Evolutionary conservation across 2,113 vertebrate species (phyloP).

Genomic region (Phasianus colchicus): DNA sequence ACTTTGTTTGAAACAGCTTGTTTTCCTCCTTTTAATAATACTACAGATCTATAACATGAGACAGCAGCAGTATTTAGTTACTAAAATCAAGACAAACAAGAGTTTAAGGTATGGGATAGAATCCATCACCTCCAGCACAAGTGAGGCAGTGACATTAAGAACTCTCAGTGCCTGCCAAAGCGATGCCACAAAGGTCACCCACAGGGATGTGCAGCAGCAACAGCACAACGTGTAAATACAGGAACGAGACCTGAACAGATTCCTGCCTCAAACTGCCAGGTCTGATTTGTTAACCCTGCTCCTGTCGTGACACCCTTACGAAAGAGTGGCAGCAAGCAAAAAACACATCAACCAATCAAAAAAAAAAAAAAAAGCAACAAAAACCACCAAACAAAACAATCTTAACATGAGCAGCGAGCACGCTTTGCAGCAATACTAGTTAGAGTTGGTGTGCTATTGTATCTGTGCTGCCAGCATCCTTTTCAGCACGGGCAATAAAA

Average conservation of each 20-base stretch:
- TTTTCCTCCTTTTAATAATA: neutral
- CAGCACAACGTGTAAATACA: neutral
- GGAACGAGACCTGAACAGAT: neutral
- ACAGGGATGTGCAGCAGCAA: neutral
- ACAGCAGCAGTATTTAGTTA: neutral
- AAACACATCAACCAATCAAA: accelerated
- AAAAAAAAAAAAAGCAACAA: neutral
- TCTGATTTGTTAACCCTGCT: neutral
- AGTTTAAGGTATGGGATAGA: neutral
- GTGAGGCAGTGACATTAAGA: neutral
- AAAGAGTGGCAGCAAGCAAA: neutral
- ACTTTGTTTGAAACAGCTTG: neutral
- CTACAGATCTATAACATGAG: neutral
- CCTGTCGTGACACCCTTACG: neutral
- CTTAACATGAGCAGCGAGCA: neutral
- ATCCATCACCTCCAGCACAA: neutral
- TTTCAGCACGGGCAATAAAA: neutral
- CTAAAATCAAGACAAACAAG: neutral
- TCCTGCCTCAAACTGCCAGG: neutral
- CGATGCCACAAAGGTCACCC: neutral
- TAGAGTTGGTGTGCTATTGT: neutral
- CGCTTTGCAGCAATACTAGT: neutral
- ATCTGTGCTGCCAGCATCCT: neutral
- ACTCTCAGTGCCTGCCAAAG: neutral
- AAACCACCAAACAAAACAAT: neutral